Evolutionary conservation across 1,140 invertebrate genomes (phyloP), one percentile per base, ranked within the genome.

Genomic region (Drosophila gunungcola): DNA sequence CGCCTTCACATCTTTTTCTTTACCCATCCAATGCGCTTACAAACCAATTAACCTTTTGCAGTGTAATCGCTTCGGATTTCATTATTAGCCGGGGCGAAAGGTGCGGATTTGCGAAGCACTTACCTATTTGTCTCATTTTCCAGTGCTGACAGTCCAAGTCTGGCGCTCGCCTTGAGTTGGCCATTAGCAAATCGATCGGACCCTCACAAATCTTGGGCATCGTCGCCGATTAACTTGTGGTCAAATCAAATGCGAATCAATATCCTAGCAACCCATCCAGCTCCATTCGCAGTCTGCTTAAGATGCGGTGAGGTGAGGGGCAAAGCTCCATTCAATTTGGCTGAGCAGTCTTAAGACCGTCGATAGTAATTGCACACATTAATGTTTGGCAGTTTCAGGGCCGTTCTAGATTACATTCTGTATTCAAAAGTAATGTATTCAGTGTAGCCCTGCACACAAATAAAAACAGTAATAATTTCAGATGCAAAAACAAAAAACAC

Each of bases 31-130:
- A 55, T 54, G 61, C 74, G 61, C 83, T 85, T 72, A 82, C 78
- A 88, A 78, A 72, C 79, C 82, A 85, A 85, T 85, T 85, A 88
- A 86, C 82, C 83, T 85, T 81, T 79, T 53, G 77, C 75, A 27
- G 48, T 73, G 52, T 60, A 82, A 81, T 64, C 80, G 75, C 78
- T 65, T 73, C 63, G 48, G 53, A 45, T 51, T 70, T 38, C 65
- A 70, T 49, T 70, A 70, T 70, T 70, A 57, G 68, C 67, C 25
- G 13, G 21, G n/a, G n/a, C 61, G 32, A 34, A 38, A 46, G 53
- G 53, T 64, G 38, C 27, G 48, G 46, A 65, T 78, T 83, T 69
- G 73, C 65, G 57, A 62, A 52, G 69, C 53, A 55, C 74, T 77
- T 74, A 55, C 74, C 73, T 74, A 63, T 75, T 74, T 73, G 45